Percentiles rank a stretch among this genome's conserved stretches.
Conservation (phyloP, 2,797 vertebrate species). For the Onychomys torridus region DNA sequence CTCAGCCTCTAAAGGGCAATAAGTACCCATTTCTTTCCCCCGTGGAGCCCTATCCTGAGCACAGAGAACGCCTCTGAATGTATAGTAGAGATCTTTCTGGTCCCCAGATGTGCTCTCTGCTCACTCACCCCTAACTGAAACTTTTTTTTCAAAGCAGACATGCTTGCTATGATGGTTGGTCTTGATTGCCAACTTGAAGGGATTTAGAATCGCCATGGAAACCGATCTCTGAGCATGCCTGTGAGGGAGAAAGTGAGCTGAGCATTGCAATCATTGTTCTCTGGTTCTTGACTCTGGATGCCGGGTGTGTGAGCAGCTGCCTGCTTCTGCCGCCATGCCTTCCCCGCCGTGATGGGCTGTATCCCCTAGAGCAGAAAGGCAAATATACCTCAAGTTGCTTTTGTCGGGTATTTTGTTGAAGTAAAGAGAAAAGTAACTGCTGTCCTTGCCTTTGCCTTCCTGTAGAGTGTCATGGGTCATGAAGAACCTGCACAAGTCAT, state of each 20-base stretch:
- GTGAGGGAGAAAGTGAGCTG: neutral
- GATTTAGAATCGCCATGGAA: neutral
- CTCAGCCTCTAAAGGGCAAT: neutral
- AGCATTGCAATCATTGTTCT: neutral
- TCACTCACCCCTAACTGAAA: neutral
- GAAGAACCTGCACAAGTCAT: neutral
- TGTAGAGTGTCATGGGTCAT: neutral
- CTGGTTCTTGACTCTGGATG: neutral
- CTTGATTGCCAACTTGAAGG: neutral
- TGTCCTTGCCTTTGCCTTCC: neutral
- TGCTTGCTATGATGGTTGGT: neutral
- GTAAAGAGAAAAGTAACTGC: neutral
- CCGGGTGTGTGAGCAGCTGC: too few species aligned
- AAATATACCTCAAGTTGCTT: neutral
- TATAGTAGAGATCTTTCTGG: neutral
- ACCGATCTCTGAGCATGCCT: neutral
- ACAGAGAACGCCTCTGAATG: neutral
- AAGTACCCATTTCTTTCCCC: neutral
- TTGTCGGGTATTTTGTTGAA: neutral
- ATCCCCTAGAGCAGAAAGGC: neutral
- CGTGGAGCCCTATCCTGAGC: neutral
- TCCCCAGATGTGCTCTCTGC: neutral
- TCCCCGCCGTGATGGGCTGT: neutral
- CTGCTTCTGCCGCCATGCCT: neutral
- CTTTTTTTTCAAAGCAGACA: constrained; percentile 20